A percentile compares a stretch with the other conserved stretches of the same genome.
Evolutionary conservation across 2,888 invertebrate genomes (phyloP).

Genomic region (Drosophila villosipedis): DNA sequence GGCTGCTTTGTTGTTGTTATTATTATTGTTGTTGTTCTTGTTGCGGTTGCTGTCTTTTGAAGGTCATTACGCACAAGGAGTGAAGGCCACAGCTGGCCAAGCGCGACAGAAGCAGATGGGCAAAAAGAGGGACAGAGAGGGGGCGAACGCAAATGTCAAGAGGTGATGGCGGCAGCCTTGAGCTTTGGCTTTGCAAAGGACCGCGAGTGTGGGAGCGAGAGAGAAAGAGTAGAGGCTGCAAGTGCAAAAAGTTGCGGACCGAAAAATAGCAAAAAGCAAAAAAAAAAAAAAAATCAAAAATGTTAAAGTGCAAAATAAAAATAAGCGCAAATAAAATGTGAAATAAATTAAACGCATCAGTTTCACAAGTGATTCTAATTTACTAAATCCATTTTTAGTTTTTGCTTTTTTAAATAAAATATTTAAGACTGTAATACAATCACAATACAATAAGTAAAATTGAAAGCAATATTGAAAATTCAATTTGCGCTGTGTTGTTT

Average conservation of each 20-base stretch:
- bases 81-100: conserved; percentile 46
- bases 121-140: background rate
- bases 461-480: background rate
- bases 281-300: background rate
- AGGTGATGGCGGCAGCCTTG: conserved; percentile 62
- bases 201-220: background rate
- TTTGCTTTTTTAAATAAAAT: background rate
- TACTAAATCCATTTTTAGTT: background rate
- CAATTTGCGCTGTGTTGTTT: background rate
- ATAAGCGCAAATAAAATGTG: background rate
- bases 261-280: conserved; percentile 6
- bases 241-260: conserved; percentile 16
- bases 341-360: background rate
- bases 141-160: conserved; percentile 60
- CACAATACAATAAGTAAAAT: background rate
- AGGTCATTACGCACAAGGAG: conserved; percentile 71
- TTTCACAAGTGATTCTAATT: background rate
- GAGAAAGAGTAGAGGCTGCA: conserved; percentile 4
- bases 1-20: conserved; percentile 25
- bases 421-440: background rate
- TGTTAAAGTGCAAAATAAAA: conserved; percentile 1
- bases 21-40: conserved; percentile 21
- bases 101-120: background rate
- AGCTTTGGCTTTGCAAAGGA: conserved; percentile 12
- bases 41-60: conserved; percentile 60